Evolutionary conservation across 2,113 vertebrate genomes (phyloP), one percentile per base, ranked within the genome.

Genomic region (Pao palembangensis): DNA sequence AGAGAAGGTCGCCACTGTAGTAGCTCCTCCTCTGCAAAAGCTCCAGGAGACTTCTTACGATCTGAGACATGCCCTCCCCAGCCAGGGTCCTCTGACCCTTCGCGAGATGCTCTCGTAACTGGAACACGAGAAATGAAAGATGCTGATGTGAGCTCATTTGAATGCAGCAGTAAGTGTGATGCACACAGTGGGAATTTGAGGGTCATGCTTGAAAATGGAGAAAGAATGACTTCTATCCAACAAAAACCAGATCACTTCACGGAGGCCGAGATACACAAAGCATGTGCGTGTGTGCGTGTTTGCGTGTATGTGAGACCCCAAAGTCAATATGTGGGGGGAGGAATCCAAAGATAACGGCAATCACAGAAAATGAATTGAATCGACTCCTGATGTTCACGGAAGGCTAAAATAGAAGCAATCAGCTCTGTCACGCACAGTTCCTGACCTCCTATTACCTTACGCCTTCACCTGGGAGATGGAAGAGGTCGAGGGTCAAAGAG

Each of bases 81-180:
- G 97, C 97, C 92, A 98, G 93, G 94, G 95, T 93, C 88, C 96
- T 95, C 92, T 98, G 97, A 85, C 97, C 97, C 90, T 99, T 99
- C 61, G 97, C 97, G 87, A 98, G 91, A 90, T 98, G 97, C 86
- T 99, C 97, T 91, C 96, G 94, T 76, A 99, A 94, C 96, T 98
- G 80, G 15, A 67, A 67, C 0, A 60, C 0, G 23, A 44, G 47
- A 25, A 71, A 8, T 72, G 46, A 51, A 0, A 20, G 23, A 74
- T 28, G 25, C 5, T 28, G 25, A 28, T 28, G 25, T 28, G 25
- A 28, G 25, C 25, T 28, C 25, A 28, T 28, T 28, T 38, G 34
- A 38, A 38, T 8, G 10, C 34, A 38, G 8, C 34, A 38, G 34
- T 38, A 2, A 12, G 61, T 62, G 42, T 38, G 6, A 4, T 47